These are phyloP conservation scores for Mesochorus sp. DNA, from an alignment of 2,888 invertebrate genomes.

Conservation along the genomic window DNA sequence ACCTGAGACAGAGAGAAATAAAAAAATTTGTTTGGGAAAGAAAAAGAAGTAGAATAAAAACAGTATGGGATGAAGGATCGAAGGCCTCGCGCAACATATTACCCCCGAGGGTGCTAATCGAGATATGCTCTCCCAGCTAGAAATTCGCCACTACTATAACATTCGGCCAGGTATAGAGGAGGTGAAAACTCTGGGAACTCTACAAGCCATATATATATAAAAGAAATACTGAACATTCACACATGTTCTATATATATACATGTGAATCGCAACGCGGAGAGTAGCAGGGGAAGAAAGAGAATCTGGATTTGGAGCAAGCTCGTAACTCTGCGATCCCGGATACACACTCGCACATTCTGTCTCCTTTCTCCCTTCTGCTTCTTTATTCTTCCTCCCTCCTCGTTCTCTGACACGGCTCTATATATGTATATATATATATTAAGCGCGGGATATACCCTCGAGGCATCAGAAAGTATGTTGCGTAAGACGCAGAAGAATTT, in stretches of 20 bases:
- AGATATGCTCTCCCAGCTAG: slow-evolving; percentile 13
- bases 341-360: neutral
- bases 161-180: slow-evolving; percentile 17
- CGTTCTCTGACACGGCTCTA: neutral
- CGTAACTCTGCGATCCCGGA: slow-evolving; percentile 61
- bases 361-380: neutral
- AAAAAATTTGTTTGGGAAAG: neutral
- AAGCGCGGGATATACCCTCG: neutral
- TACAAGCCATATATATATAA: slow-evolving; percentile 4
- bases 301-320: slow-evolving; percentile 66
- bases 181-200: neutral
- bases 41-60: slow-evolving; percentile 5
- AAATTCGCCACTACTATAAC: neutral
- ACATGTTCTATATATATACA: neutral
- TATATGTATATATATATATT: too few relatives aligned
- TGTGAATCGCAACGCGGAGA: neutral
- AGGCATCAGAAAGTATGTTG: slow-evolving; percentile 5
- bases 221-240: too few relatives aligned
- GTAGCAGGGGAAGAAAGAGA: slow-evolving; percentile 26
- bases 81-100: neutral
- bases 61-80: slow-evolving; percentile 3
- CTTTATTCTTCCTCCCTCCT: neutral
- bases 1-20: neutral
- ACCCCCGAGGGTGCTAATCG: slow-evolving; percentile 38
- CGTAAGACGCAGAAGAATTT: neutral